Base-by-base conservation (phyloP, 2,797 vertebrate species). In the Hypotaenidia okinawae region DNA sequence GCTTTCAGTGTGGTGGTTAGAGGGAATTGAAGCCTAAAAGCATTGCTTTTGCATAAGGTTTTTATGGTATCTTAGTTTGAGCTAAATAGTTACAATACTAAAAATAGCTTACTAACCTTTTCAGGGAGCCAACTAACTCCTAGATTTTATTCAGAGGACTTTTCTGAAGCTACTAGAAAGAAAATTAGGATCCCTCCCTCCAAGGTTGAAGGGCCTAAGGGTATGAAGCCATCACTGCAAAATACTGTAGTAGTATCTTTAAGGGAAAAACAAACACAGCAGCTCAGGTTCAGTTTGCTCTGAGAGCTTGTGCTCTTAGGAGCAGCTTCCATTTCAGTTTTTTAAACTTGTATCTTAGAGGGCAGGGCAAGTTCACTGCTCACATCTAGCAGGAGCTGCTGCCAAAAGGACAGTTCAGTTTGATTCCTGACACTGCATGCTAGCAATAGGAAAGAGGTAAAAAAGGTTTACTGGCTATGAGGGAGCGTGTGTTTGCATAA, bases 351-450 rank as follows among this genome's bases (percentile, higher is more conserved):
- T n/a, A 25, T 90, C 67, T 93, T 61, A 21, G 72, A 89, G 57
- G 67, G 90, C 74, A 86, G 64, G 45, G 52, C 28, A 28, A 70
- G 84, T 93, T 94, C 90, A 90, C 52, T 82, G 77, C 78, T 93
- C 45, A 64, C 32, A 70, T 89, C 49, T 64, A 89, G 39, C 81
- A 87, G 84, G 67, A 93, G 32, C 86, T 87, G 52, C 72, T 89
- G 68, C 80, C 6, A n/a, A 70, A 80, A 88, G 67, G 69, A 59
- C 47, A 63, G 41, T 62, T 88, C 37, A 21, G 59, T 95, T 92
- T 93, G 90, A 87, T 94, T 87, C 70, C 70, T 90, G 80, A 89
- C 77, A 67, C 16, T 3, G 16, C 64, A 51, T 1, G 22, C 11
- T 16, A 54, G 61, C 25, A 59, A 74, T 76, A 89, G 47, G 55